Percentiles rank a stretch among this genome's conserved stretches.
Conservation (phyloP, 2,797 vertebrate species). For the Darevskia mixta region DNA sequence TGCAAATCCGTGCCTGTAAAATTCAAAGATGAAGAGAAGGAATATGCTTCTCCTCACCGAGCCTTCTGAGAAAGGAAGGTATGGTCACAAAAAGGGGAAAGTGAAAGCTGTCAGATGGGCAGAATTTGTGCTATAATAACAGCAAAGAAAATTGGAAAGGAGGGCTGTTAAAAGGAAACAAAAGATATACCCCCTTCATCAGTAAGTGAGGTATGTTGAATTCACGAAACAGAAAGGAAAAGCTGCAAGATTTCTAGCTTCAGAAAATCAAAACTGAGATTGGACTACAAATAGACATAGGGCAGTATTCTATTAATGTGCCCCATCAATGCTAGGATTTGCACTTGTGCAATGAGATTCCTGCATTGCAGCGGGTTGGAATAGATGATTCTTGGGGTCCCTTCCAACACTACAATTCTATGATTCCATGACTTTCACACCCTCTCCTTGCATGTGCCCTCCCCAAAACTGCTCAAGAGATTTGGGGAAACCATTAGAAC, state of each 20-base stretch:
- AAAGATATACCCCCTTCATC: neutral
- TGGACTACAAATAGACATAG: neutral
- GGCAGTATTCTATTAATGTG: too few relatives aligned
- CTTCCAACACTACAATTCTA: too few relatives aligned
- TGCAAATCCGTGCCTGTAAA: neutral
- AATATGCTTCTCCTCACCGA: neutral
- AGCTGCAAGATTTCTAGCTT: neutral
- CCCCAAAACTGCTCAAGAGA: neutral
- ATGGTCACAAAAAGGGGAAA: neutral
- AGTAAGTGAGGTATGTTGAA: neutral
- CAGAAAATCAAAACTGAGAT: neutral
- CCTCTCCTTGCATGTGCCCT: too few relatives aligned
- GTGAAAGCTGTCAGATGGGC: neutral
- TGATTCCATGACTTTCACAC: too few relatives aligned
- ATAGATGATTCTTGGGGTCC: too few relatives aligned
- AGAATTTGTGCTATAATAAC: neutral
- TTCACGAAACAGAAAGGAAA: neutral
- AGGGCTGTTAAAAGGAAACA: neutral
- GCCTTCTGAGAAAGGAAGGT: neutral
- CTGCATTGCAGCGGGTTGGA: too few relatives aligned
- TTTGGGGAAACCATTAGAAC: neutral
- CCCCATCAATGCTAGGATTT: too few relatives aligned
- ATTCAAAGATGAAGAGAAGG: neutral
- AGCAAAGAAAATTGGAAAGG: neutral
- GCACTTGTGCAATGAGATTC: too few relatives aligned